Conservation (phyloP, 1,140 invertebrate genomes). For the Magallana gigas region DNA sequence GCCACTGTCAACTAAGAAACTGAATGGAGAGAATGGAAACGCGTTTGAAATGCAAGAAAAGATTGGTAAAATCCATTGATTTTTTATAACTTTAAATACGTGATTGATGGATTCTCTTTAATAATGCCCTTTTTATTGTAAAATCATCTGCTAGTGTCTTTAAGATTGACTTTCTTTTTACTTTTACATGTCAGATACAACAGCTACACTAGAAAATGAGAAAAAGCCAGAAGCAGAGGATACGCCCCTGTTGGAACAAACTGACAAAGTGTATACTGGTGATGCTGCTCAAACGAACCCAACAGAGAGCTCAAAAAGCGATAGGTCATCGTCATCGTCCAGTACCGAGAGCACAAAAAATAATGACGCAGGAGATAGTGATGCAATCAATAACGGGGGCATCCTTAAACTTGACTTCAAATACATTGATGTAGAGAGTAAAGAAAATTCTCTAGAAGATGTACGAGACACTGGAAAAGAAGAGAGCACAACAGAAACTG, state of each 20-base stretch:
- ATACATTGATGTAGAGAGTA: slow-evolving; percentile 21
- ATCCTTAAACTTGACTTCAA: background rate
- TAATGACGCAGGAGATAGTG: background rate
- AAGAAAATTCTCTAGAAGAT: background rate
- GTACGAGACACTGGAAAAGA: background rate
- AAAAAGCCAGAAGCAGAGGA: background rate
- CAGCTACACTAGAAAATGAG: slow-evolving; percentile 1
- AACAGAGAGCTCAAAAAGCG: background rate
- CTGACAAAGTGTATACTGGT: background rate
- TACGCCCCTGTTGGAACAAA: background rate
- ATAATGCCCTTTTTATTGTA: too few relatives aligned
- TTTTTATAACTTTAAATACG: too few relatives aligned
- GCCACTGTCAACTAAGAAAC: background rate
- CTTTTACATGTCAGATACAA: background rate
- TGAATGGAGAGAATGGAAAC: background rate
- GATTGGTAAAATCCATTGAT: background rate
- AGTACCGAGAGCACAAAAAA: background rate
- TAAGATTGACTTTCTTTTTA: too few relatives aligned
- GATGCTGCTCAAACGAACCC: background rate
- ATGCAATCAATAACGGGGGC: background rate
- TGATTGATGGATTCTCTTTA: too few relatives aligned
- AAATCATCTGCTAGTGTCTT: too few relatives aligned
- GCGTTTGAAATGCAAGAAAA: slow-evolving; percentile 11
- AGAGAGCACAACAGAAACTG: background rate
- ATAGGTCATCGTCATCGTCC: background rate